Evolutionary conservation across 2,113 vertebrate genomes (phyloP).

Genomic region (Sapayoa aenigma): DNA sequence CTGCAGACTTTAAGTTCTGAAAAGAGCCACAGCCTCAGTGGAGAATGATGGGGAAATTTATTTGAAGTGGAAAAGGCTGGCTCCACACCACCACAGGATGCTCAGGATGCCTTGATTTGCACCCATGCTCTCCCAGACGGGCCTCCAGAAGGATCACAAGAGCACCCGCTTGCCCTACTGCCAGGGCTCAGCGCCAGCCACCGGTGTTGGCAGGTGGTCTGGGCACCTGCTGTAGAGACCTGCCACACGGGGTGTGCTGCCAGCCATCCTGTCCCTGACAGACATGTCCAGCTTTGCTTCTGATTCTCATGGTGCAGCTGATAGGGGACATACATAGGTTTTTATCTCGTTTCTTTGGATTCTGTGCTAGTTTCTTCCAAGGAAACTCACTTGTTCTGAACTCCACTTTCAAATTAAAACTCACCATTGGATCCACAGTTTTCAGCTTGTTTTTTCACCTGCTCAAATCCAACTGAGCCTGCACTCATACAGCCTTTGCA

Average conservation of each 20-base stretch:
- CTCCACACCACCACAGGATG: not conserved
- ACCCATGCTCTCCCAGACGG: not conserved
- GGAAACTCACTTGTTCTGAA: not conserved
- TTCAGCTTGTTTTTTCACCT: not conserved
- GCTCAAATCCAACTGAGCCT: not conserved
- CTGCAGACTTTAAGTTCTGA: not conserved
- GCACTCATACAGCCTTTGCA: not conserved
- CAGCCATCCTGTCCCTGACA: not conserved
- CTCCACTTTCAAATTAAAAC: not conserved
- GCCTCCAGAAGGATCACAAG: not conserved
- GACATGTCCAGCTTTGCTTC: not conserved
- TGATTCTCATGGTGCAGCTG: not conserved
- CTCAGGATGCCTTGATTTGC: not conserved
- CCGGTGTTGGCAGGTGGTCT: accelerated
- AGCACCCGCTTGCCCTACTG: not conserved
- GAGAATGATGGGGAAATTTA: not conserved
- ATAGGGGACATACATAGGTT: not conserved
- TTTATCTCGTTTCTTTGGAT: not conserved
- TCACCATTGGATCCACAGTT: not conserved
- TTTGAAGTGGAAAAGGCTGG: not conserved
- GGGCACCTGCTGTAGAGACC: not conserved
- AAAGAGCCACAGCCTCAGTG: not conserved
- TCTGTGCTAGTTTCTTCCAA: not conserved
- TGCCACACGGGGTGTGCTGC: not conserved
- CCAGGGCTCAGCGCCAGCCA: not conserved